Percentiles rank a stretch among this genome's conserved stretches.
Evolutionary conservation across 1,140 invertebrate species (phyloP).

Genomic region (Lerema accius): DNA sequence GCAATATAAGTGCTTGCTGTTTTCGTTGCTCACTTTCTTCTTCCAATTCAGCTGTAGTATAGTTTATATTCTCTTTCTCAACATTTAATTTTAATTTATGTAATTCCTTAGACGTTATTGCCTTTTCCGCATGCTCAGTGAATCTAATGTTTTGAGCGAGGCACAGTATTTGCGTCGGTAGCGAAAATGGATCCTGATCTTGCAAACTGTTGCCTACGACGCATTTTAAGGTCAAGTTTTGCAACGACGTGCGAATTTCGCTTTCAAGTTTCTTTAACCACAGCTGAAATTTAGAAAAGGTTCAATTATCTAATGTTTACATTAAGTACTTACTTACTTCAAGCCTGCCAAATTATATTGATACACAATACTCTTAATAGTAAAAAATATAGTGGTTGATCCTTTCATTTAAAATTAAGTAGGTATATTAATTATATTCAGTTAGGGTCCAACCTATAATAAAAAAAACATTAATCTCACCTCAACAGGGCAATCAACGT

Average conservation of each 20-base stretch:
- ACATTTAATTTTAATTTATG: constrained; percentile 70
- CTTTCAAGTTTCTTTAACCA: constrained; percentile 92
- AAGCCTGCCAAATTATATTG: too few relatives aligned
- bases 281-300: too few relatives aligned
- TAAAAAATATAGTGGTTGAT: too few relatives aligned
- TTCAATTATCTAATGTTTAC: too few relatives aligned
- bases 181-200: constrained; percentile 88
- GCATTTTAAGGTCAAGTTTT: constrained; percentile 87
- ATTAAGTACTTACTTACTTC: too few relatives aligned
- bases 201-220: constrained; percentile 80
- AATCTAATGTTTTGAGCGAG: constrained; percentile 89
- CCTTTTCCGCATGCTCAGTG: constrained; percentile 91
- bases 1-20: constrained; percentile 91
- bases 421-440: too few relatives aligned
- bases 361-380: too few relatives aligned
- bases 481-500: constrained; percentile 92
- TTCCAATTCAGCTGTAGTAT: constrained; percentile 64
- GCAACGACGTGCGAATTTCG: constrained; percentile 92
- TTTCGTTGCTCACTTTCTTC: constrained; percentile 85
- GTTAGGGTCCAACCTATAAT: too few relatives aligned
- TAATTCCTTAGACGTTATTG: constrained; percentile 87
- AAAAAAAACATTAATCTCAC: constrained; percentile 70
- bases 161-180: constrained; percentile 94
- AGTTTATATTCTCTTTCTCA: constrained; percentile 69
- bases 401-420: too few relatives aligned